Conservation (phyloP, 2,888 invertebrate genomes). For the Sarcophaga carnaria region DNA sequence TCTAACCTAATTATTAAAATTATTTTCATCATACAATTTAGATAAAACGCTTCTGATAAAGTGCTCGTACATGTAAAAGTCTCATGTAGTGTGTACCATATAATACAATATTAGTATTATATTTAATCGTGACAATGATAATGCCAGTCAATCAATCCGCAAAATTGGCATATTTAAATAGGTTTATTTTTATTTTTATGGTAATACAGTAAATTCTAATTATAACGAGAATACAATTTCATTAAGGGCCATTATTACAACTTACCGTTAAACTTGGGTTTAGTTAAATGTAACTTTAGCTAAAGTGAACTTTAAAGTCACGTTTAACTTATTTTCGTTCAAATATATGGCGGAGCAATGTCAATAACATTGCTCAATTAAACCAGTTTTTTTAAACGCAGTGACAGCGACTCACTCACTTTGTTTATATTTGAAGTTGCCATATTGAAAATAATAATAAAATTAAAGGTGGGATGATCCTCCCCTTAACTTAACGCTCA, state of each 20-base stretch:
- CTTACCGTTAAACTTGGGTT: background rate
- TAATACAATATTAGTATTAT: background rate
- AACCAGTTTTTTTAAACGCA: no score
- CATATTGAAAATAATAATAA: no score
- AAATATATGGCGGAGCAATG: no score
- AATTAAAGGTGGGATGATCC: no score
- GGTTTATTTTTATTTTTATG: background rate
- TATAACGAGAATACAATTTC: background rate
- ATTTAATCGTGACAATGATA: constrained; percentile 28
- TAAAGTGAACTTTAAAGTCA: no score
- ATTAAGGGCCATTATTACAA: background rate
- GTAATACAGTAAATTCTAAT: background rate
- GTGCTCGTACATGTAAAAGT: background rate
- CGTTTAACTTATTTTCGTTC: no score
- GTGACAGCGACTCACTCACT: no score
- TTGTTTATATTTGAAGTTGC: no score
- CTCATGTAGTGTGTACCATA: background rate
- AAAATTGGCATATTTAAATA: constrained; percentile 24
- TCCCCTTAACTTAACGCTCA: no score
- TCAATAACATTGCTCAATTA: no score
- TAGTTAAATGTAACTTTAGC: no score
- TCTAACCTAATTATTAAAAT: constrained; percentile 3
- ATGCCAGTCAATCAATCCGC: constrained; percentile 49
- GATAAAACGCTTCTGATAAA: background rate
- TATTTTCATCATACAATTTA: constrained; percentile 25